Percentiles rank a stretch among this genome's conserved stretches.
phyloP scores from a whole-genome alignment of 2,113 vertebrate genomes.

The Mystacornis crossleyi region DNA sequence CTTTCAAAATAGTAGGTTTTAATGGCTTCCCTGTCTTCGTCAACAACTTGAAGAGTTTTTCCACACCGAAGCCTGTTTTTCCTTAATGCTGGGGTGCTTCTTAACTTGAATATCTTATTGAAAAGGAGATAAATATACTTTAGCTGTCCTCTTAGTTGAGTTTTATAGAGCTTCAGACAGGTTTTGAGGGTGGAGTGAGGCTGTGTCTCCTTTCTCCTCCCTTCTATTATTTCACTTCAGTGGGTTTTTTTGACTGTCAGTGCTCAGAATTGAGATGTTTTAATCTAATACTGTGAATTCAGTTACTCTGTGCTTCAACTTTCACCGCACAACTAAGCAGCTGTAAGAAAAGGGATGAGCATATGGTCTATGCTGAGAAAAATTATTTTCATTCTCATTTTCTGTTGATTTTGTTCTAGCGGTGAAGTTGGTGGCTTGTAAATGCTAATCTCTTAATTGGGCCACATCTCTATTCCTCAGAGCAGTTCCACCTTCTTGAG shows the following conservation, averaged over 20 bases:
- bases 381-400: background rate
- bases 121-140: background rate
- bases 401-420: background rate
- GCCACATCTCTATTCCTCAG: background rate
- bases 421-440: background rate
- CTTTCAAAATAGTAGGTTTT: background rate
- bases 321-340: background rate
- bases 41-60: background rate
- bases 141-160: background rate
- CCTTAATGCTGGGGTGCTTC: background rate
- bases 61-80: background rate
- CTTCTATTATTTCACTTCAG: background rate
- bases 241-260: background rate
- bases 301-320: background rate
- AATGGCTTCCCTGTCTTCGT: background rate
- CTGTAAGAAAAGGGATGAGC: background rate
- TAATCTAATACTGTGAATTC: background rate
- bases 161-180: background rate
- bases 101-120: background rate
- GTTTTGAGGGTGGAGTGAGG: background rate
- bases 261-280: background rate
- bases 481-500: background rate
- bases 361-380: background rate
- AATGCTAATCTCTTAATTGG: background rate
- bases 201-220: background rate